These are phyloP conservation scores for Dasysyrphus tricinctus DNA, from an alignment of 2,888 invertebrate species.

Conservation along the genomic window DNA sequence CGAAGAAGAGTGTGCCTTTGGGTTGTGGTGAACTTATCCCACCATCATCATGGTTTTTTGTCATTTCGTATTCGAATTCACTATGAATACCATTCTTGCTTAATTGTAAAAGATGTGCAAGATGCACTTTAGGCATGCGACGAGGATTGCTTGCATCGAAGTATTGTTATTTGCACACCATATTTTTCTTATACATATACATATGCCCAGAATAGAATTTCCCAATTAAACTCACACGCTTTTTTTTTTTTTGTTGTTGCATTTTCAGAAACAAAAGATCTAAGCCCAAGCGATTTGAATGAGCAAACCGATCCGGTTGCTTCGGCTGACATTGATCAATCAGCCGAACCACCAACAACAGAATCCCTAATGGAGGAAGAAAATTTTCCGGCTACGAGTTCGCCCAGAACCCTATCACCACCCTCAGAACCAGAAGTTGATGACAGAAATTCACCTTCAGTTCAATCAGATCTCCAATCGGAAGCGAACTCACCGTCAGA, in stretches of 20 bases:
- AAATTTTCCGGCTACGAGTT: slow-evolving; percentile 65
- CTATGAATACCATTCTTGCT: slow-evolving; percentile 56
- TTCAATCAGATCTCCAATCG: slow-evolving; percentile 58
- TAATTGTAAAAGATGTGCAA: slow-evolving; percentile 67
- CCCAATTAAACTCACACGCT: slow-evolving; percentile 50
- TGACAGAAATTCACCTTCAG: slow-evolving; percentile 50
- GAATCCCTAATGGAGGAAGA: slow-evolving; percentile 69
- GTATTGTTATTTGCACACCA: slow-evolving; percentile 46
- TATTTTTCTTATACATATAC: not conserved
- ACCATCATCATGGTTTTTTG: slow-evolving; percentile 46
- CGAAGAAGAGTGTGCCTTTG: slow-evolving; percentile 35
- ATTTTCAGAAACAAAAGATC: slow-evolving; percentile 82
- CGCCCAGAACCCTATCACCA: slow-evolving; percentile 72
- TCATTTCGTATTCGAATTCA: slow-evolving; percentile 46
- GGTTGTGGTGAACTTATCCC: slow-evolving; percentile 62
- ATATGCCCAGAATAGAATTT: not conserved
- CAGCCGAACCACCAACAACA: slow-evolving; percentile 65
- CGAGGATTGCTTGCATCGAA: slow-evolving; percentile 16
- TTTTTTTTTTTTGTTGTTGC: not conserved
- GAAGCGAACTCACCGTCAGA: slow-evolving; percentile 60
- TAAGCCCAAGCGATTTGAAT: slow-evolving; percentile 80
- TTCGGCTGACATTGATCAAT: slow-evolving; percentile 66
- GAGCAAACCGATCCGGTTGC: slow-evolving; percentile 68
- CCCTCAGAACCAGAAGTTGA: slow-evolving; percentile 73
- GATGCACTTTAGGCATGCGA: slow-evolving; percentile 41